Conservation (phyloP, 2,888 invertebrate species). For the Philereme transversata region DNA sequence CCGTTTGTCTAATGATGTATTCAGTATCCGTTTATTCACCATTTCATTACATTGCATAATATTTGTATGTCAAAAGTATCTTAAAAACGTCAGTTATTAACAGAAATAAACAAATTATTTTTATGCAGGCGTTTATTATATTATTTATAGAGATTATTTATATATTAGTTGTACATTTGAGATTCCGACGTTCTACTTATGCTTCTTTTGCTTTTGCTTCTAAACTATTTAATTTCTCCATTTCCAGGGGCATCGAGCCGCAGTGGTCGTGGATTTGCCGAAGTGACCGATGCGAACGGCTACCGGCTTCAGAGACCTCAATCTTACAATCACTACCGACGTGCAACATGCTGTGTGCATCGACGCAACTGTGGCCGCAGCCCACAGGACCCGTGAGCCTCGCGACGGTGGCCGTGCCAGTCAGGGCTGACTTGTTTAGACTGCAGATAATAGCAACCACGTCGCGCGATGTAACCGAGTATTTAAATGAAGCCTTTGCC, state of each 20-base stretch:
- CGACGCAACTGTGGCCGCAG: conserved; percentile 91
- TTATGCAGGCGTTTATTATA: too few relatives aligned
- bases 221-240: too few relatives aligned
- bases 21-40: too few relatives aligned
- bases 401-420: conserved; percentile 86
- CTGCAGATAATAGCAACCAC: conserved; percentile 70
- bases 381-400: conserved; percentile 89
- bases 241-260: conserved; percentile 77
- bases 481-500: conserved; percentile 78
- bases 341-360: conserved; percentile 91
- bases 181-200: too few relatives aligned
- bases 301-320: conserved; percentile 64
- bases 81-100: too few relatives aligned
- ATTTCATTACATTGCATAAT: too few relatives aligned
- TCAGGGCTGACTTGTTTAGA: conserved; percentile 79
- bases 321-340: conserved; percentile 86
- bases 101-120: too few relatives aligned
- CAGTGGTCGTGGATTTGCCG: conserved; percentile 92
- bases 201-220: too few relatives aligned
- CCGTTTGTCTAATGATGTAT: too few relatives aligned
- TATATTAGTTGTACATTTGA: too few relatives aligned
- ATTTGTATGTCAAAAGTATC: too few relatives aligned
- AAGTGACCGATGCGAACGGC: conserved; percentile 87
- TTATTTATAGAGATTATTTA: too few relatives aligned
- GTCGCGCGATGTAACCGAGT: conserved; percentile 60